Percentiles rank a stretch among this genome's conserved stretches.
Conservation (phyloP, 2,797 vertebrate genomes). For the Tympanoctomys barrerae region DNA sequence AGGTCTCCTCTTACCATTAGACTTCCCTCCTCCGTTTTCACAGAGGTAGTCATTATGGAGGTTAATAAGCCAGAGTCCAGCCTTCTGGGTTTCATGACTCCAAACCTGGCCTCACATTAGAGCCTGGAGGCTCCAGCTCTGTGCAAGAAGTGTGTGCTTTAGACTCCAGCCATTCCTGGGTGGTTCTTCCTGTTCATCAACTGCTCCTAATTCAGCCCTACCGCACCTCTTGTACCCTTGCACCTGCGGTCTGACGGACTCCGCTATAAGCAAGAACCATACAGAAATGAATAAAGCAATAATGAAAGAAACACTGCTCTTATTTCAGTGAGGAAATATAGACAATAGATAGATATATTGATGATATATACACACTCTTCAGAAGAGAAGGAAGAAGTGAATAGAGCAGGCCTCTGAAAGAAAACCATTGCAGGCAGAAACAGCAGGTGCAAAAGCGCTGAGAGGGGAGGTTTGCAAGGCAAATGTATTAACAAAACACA, state of each 20-base stretch:
- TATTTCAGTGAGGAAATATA: not conserved
- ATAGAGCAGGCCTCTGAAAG: not conserved
- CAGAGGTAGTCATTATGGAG: not conserved
- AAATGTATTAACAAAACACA: not conserved
- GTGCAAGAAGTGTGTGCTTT: no score
- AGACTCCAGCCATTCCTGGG: not conserved
- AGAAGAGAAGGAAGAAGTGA: not conserved
- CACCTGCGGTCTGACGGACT: not conserved
- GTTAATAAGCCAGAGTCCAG: slow-evolving; percentile 13
- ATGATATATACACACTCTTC: not conserved
- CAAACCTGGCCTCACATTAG: slow-evolving; percentile 59
- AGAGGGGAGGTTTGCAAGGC: not conserved
- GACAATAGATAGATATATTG: not conserved
- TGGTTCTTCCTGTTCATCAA: not conserved
- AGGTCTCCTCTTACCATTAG: not conserved
- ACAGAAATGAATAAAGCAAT: not conserved
- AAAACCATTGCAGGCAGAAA: slow-evolving; percentile 17
- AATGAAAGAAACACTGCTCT: not conserved
- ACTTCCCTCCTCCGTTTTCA: not conserved
- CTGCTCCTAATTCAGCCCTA: not conserved
- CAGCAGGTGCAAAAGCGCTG: not conserved
- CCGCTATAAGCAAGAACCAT: not conserved
- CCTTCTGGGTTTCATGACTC: slow-evolving; percentile 53
- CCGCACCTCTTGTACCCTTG: not conserved
- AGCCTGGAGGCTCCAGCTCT: not conserved